Conservation (phyloP, 2,113 vertebrate genomes). For the Stomatorhinus ivindoensis region DNA sequence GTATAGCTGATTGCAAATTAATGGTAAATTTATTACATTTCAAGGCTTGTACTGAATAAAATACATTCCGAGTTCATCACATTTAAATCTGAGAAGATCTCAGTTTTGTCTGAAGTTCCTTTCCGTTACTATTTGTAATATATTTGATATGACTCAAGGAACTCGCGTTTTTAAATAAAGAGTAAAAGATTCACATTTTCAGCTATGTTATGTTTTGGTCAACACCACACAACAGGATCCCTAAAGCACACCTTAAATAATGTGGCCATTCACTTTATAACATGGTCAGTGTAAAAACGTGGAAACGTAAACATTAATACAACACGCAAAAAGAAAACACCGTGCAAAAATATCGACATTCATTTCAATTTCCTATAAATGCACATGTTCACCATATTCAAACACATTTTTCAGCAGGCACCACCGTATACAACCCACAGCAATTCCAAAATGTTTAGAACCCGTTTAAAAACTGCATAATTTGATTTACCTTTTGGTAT, state of each 20-base stretch:
- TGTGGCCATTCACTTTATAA: neutral
- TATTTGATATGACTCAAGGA: neutral
- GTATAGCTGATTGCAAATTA: neutral
- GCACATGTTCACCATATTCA: neutral
- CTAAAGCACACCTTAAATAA: neutral
- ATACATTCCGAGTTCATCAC: neutral
- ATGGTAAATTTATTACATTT: constrained; percentile 8
- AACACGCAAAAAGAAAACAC: neutral
- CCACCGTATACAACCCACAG: neutral
- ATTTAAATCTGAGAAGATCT: neutral
- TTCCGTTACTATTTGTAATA: neutral
- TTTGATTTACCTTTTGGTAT: neutral
- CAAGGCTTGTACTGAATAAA: neutral
- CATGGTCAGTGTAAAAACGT: neutral
- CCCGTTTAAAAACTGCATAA: neutral
- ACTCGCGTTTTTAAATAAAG: neutral
- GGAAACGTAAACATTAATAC: neutral
- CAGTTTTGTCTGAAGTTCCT: neutral
- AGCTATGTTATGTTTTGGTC: neutral
- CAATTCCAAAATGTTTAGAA: neutral
- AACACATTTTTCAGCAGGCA: neutral
- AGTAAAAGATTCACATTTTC: neutral
- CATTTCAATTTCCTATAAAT: neutral
- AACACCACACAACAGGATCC: neutral
- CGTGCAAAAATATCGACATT: neutral